These are phyloP conservation scores for Heliconius himera DNA, from an alignment of 1,140 invertebrate species.

Conservation along the genomic window DNA sequence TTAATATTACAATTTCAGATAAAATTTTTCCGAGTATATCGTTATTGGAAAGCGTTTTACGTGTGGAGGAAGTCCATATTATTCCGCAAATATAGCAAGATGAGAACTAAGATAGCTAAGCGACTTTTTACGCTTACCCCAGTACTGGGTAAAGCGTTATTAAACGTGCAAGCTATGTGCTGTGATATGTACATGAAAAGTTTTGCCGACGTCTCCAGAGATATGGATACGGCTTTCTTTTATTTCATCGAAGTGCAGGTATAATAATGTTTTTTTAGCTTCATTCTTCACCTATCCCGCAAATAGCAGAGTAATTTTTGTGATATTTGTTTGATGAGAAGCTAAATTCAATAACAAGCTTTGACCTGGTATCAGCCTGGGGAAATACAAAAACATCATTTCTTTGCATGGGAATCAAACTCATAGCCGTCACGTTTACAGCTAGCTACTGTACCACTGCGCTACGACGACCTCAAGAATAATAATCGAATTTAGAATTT, in stretches of 20 bases:
- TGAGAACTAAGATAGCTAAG: constrained; percentile 83
- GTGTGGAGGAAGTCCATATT: constrained; percentile 90
- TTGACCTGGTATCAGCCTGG: no score
- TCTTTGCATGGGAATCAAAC: no score
- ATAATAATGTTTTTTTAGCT: neutral
- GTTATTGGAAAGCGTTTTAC: constrained; percentile 92
- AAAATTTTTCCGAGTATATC: constrained; percentile 87
- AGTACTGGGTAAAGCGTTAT: constrained; percentile 86
- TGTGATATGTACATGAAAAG: constrained; percentile 84
- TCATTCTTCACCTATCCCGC: no score
- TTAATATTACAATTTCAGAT: constrained; percentile 80
- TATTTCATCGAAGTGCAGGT: constrained; percentile 86
- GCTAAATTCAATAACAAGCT: no score
- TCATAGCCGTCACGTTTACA: no score
- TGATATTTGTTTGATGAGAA: no score
- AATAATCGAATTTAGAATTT: no score
- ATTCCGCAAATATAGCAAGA: constrained; percentile 84
- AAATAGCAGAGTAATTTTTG: no score
- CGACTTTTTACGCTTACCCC: constrained; percentile 89
- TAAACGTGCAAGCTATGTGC: constrained; percentile 87
- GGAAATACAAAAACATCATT: no score
- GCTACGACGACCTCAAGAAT: no score
- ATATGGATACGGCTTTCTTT: constrained; percentile 84
- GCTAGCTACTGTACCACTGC: no score
- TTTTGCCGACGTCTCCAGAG: constrained; percentile 82